A percentile compares a stretch with the other conserved stretches of the same genome.
Evolutionary conservation across 1,140 invertebrate species (phyloP).

Genomic region (Tetranychus urticae): DNA sequence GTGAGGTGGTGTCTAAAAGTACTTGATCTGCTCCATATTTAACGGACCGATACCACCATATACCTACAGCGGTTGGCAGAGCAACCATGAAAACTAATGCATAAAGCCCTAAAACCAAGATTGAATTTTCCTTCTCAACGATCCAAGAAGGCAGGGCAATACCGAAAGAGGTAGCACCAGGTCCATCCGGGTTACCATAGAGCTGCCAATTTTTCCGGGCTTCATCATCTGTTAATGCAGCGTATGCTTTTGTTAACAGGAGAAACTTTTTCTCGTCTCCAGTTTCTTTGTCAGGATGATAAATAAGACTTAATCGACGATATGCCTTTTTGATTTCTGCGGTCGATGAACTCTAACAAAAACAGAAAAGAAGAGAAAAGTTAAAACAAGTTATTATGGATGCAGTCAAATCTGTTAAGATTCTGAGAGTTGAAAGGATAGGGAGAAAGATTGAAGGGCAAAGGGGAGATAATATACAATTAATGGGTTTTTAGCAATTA

Average conservation of each 20-base stretch:
- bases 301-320: constrained; percentile 64
- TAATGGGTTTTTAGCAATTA: constrained; percentile 3
- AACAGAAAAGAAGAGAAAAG: neutral
- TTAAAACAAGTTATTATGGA: no score
- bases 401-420: neutral
- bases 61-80: constrained; percentile 70
- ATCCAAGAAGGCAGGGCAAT: constrained; percentile 99
- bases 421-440: neutral
- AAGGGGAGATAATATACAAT: no score
- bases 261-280: constrained; percentile 94
- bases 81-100: constrained; percentile 93
- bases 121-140: constrained; percentile 96
- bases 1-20: constrained; percentile 72
- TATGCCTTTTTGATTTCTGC: constrained; percentile 87
- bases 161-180: constrained; percentile 92
- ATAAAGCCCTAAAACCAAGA: constrained; percentile 81
- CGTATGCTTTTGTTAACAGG: constrained; percentile 84
- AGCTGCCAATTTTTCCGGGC: constrained; percentile 92
- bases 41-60: constrained; percentile 97
- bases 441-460: neutral
- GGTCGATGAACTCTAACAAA: constrained; percentile 43
- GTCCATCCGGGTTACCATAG: constrained; percentile 98
- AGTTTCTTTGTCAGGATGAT: constrained; percentile 93
- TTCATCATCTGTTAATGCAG: constrained; percentile 67
- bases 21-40: constrained; percentile 48